Evolutionary conservation across 1,140 invertebrate species (phyloP).

Genomic region (Drosophila micromelanica): DNA sequence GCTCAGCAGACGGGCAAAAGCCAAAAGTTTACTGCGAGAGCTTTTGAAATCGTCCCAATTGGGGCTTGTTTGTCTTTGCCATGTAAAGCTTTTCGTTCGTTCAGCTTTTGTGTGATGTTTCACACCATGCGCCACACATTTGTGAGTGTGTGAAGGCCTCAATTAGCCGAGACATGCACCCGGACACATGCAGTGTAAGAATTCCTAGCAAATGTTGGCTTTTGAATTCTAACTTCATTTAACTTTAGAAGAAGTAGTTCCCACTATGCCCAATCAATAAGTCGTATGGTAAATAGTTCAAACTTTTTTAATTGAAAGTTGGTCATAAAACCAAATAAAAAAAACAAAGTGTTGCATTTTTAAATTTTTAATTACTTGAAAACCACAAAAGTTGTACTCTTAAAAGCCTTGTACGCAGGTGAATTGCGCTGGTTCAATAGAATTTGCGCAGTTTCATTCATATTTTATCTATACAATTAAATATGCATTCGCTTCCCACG

Average conservation of each 20-base stretch:
- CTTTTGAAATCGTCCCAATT: conserved; percentile 21
- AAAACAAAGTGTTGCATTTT: too few relatives aligned
- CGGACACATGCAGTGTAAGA: background rate
- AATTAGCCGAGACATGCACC: conserved; percentile 43
- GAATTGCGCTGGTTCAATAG: background rate
- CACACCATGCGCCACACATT: background rate
- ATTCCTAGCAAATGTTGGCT: background rate
- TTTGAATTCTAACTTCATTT: background rate
- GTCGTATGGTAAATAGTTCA: too few relatives aligned
- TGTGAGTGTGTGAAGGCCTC: background rate
- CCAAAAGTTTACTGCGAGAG: background rate
- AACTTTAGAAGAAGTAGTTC: too few relatives aligned
- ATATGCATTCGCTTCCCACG: background rate
- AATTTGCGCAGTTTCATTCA: background rate
- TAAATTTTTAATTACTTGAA: too few relatives aligned
- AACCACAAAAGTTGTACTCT: too few relatives aligned
- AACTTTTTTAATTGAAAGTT: too few relatives aligned
- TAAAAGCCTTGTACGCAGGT: too few relatives aligned
- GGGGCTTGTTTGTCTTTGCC: conserved; percentile 12
- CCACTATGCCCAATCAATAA: too few relatives aligned
- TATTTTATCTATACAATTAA: background rate
- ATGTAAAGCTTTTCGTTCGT: conserved; percentile 21
- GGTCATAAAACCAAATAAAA: too few relatives aligned
- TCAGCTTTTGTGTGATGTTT: conserved; percentile 23
- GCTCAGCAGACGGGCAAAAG: conserved; percentile 5